These are phyloP conservation scores for Phylloscopus trochilus DNA, from an alignment of 2,113 vertebrate species.

Conservation along the genomic window DNA sequence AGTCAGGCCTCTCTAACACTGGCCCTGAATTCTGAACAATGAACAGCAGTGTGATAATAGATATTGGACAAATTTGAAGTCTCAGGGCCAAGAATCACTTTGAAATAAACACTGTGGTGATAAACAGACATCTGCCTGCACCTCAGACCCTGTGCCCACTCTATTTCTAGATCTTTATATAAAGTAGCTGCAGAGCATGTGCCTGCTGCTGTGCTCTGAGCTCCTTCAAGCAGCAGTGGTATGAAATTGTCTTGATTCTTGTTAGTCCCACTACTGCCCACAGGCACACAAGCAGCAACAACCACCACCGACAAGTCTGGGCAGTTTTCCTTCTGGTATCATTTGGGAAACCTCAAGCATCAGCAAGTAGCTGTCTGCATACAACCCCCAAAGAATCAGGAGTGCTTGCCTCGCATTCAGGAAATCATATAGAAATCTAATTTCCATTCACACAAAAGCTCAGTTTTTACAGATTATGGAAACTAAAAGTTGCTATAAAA, in stretches of 20 bases:
- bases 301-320: neutral
- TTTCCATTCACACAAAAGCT: neutral
- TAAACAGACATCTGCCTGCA: neutral
- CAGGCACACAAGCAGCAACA: neutral
- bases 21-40: neutral
- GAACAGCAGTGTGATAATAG: neutral
- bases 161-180: neutral
- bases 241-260: constrained; percentile 3
- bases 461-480: neutral
- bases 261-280: neutral
- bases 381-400: neutral
- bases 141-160: neutral
- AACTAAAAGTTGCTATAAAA: neutral
- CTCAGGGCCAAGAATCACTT: neutral
- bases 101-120: neutral
- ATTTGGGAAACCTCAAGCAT: neutral
- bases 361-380: neutral
- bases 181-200: neutral
- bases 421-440: neutral
- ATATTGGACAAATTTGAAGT: neutral
- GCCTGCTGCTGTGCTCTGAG: neutral
- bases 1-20: neutral
- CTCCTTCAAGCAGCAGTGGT: neutral
- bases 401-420: neutral
- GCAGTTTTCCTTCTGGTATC: neutral